Percentiles rank a stretch among this genome's conserved stretches.
These are phyloP conservation scores for Acropternis orthonyx DNA, from an alignment of 2,797 vertebrate genomes.

Conservation along the genomic window DNA sequence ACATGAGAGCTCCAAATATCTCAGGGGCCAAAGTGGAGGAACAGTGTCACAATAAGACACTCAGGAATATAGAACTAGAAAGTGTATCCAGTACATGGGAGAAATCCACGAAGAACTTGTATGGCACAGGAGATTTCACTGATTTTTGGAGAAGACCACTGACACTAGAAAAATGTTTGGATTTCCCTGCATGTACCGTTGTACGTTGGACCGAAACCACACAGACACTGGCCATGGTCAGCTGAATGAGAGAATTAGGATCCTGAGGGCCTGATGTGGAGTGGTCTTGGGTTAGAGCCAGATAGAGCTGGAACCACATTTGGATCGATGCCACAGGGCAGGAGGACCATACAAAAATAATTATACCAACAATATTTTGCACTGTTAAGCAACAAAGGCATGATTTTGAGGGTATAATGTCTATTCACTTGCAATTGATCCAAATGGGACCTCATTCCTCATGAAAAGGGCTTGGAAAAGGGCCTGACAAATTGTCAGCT, in stretches of 20 bases:
- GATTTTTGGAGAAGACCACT: neutral
- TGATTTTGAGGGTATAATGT: constrained; percentile 44
- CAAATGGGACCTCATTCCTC: constrained; percentile 68
- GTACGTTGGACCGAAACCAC: neutral
- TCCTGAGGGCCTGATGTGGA: constrained; percentile 8
- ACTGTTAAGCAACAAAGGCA: constrained; percentile 54
- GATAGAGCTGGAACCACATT: neutral
- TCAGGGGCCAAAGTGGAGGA: neutral
- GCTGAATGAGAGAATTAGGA: neutral
- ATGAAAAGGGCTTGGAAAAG: constrained; percentile 52
- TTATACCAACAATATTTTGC: constrained; percentile 44
- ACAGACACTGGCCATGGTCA: neutral
- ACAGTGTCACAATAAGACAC: neutral
- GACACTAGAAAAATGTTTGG: neutral
- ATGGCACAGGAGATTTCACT: neutral
- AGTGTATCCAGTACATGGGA: neutral
- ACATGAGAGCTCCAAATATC: neutral
- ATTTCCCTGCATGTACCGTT: neutral
- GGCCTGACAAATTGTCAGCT: constrained; percentile 67
- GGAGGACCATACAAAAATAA: constrained; percentile 32
- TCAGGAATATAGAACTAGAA: neutral
- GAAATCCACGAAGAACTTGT: neutral
- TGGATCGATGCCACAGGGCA: neutral
- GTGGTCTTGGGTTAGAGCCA: constrained; percentile 21
- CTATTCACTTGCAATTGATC: constrained; percentile 60